phyloP scores from a whole-genome alignment of 1,140 invertebrate genomes.

The Mesaphorura yosii region DNA sequence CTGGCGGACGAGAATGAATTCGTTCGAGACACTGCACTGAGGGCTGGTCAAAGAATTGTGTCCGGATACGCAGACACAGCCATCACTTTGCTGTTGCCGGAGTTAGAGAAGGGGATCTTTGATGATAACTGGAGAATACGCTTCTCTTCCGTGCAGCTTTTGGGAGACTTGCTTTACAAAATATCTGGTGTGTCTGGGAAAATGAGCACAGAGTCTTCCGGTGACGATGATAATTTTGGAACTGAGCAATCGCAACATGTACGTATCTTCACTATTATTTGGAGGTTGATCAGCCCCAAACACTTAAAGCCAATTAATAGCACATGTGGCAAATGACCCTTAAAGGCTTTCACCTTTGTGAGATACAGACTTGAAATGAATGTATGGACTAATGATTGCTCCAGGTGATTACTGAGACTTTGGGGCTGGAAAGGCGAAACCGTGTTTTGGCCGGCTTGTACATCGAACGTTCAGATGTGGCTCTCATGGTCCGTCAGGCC shows the following conservation, averaged over 20 bases:
- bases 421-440: slow-evolving; percentile 81
- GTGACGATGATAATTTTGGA: slow-evolving; percentile 98
- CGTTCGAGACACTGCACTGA: slow-evolving; percentile 90
- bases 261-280: no score
- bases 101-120: slow-evolving; percentile 85
- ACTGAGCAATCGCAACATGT: slow-evolving; percentile 82
- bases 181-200: slow-evolving; percentile 96
- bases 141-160: slow-evolving; percentile 86
- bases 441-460: slow-evolving; percentile 89
- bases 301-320: no score
- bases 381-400: slow-evolving; percentile 37
- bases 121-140: slow-evolving; percentile 98
- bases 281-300: no score
- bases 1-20: slow-evolving; percentile 98
- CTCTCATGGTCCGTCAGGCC: slow-evolving; percentile 90
- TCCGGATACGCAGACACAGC: slow-evolving; percentile 93
- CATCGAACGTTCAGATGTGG: slow-evolving; percentile 94
- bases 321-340: no score
- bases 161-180: slow-evolving; percentile 91
- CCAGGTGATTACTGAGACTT: slow-evolving; percentile 73
- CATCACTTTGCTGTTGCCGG: slow-evolving; percentile 81
- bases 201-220: slow-evolving; percentile 96
- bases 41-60: slow-evolving; percentile 93
- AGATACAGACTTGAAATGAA: neutral
- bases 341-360: no score